These are phyloP conservation scores for Osmoderma eremita DNA, from an alignment of 2,888 invertebrate species.

Conservation along the genomic window DNA sequence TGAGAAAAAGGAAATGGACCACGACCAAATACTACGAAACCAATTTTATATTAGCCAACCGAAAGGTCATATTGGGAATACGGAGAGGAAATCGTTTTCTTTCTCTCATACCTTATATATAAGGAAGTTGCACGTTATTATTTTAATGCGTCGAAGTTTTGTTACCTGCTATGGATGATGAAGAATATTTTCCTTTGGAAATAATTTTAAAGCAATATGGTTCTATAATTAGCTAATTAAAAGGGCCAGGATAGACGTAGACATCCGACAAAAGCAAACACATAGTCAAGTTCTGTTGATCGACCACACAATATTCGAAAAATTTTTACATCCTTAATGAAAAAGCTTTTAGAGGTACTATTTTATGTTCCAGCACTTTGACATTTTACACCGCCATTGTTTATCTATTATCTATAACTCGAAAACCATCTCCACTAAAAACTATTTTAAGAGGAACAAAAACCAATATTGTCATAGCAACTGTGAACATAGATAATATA, in stretches of 20 bases:
- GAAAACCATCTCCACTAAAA: slow-evolving; percentile 30
- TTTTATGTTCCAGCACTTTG: slow-evolving; percentile 32
- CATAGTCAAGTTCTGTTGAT: not conserved
- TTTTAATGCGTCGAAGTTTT: too few species aligned
- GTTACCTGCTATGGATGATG: too few species aligned
- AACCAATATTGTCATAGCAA: slow-evolving; percentile 41
- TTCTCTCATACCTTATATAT: not conserved
- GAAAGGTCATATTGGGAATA: slow-evolving; percentile 40
- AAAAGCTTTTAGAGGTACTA: slow-evolving; percentile 32
- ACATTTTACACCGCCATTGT: slow-evolving; percentile 33
- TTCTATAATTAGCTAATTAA: too few species aligned
- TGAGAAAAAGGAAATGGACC: slow-evolving; percentile 52
- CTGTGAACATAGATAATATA: slow-evolving; percentile 38
- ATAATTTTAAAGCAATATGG: too few species aligned
- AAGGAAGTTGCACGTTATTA: too few species aligned
- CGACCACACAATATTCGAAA: slow-evolving; percentile 17
- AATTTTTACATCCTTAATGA: slow-evolving; percentile 33
- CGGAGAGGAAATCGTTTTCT: not conserved
- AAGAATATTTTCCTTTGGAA: too few species aligned
- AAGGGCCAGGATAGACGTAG: not conserved
- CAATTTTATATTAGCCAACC: slow-evolving; percentile 57
- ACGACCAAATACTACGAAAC: slow-evolving; percentile 51
- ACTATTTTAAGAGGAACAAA: slow-evolving; percentile 32
- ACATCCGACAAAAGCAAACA: slow-evolving; percentile 11
- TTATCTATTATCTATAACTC: slow-evolving; percentile 30